Evolutionary conservation across 2,797 vertebrate species (phyloP).

Genomic region (Chloroceryle inda): DNA sequence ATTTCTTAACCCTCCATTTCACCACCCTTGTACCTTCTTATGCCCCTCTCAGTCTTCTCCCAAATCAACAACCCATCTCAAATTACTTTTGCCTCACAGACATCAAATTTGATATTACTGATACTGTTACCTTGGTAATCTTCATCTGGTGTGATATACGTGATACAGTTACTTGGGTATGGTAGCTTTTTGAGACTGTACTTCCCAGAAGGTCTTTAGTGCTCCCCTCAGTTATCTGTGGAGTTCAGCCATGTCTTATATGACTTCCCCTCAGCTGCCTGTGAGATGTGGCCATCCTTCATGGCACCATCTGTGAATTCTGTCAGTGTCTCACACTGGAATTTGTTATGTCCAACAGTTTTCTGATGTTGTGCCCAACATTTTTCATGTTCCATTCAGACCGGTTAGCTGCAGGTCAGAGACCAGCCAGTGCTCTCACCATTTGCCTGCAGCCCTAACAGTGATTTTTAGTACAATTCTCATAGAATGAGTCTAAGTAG

Average conservation of each 20-base stretch:
- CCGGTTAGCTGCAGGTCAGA: not conserved
- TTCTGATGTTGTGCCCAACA: not conserved
- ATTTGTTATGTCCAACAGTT: not conserved
- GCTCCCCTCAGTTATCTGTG: rapidly evolving
- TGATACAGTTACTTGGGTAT: not conserved
- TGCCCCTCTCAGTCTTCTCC: not conserved
- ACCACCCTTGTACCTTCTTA: not conserved
- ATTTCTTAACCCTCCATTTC: not conserved
- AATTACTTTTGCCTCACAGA: not conserved
- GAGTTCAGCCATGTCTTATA: not conserved
- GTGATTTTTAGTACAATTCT: not conserved
- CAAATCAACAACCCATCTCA: not conserved
- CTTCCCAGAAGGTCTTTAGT: not conserved
- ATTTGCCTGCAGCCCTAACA: not conserved
- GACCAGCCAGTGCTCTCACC: not conserved
- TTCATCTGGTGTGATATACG: not conserved
- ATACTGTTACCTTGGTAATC: not conserved
- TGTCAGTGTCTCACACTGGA: not conserved
- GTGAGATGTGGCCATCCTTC: not conserved
- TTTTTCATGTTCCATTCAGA: not conserved
- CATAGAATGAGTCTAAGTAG: not conserved
- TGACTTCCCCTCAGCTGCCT: not conserved
- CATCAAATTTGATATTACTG: not conserved
- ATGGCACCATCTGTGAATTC: not conserved
- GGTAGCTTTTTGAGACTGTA: not conserved